Conservation (phyloP, 2,888 invertebrate species). For the Yponomeuta sedellus region DNA sequence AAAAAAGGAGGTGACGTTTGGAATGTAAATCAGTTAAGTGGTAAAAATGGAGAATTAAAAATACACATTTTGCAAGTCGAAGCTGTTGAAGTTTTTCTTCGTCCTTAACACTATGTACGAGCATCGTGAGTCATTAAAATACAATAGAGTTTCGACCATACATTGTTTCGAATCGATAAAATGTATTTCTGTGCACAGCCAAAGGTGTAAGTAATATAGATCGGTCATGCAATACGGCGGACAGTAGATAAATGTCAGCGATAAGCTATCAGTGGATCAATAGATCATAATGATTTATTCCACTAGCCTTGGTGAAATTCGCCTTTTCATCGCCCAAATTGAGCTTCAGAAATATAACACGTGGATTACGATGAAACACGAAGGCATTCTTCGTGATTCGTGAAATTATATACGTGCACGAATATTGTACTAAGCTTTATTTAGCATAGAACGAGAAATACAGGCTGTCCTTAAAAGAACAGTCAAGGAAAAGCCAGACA, state of each 20-base stretch:
- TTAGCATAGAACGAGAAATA: no score
- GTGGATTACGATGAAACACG: not conserved
- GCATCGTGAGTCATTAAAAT: not conserved
- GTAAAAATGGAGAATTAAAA: no score
- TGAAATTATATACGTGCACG: no score
- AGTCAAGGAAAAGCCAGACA: no score
- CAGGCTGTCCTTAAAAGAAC: no score
- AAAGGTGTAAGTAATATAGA: not conserved
- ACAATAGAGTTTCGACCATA: not conserved
- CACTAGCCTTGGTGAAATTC: constrained; percentile 37
- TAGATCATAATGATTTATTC: constrained; percentile 40
- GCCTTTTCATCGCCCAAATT: constrained; percentile 15
- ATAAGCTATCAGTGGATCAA: constrained; percentile 68
- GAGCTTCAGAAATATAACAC: constrained; percentile 18
- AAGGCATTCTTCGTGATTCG: no score
- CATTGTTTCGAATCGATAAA: not conserved
- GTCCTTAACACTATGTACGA: no score
- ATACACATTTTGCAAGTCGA: no score
- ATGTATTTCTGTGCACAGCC: not conserved
- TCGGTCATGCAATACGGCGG: constrained; percentile 5
- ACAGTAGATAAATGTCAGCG: constrained; percentile 52
- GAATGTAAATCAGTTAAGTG: no score
- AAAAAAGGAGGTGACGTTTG: no score
- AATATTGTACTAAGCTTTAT: no score
- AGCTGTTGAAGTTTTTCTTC: no score